Percentiles rank a stretch among this genome's conserved stretches.
Conservation (phyloP, 2,888 invertebrate species). For the Ophion obscuratus region DNA sequence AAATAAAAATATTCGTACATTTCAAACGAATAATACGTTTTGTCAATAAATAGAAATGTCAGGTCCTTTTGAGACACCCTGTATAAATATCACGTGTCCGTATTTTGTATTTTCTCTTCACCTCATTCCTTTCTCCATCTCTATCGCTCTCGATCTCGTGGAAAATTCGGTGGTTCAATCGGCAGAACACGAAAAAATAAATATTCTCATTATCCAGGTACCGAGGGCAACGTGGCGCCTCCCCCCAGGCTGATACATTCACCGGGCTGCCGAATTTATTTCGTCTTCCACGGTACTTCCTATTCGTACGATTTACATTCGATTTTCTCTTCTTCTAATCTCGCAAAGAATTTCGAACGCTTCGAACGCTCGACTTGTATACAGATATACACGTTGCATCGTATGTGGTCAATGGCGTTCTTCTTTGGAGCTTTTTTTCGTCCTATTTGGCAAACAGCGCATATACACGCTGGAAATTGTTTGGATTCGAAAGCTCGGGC, state of each 20-base stretch:
- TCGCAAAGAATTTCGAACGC: too few species aligned
- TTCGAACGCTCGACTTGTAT: too few species aligned
- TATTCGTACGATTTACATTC: background rate
- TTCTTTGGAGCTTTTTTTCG: too few species aligned
- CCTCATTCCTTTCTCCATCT: background rate
- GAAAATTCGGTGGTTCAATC: conserved; percentile 59
- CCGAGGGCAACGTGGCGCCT: background rate
- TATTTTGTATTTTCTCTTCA: conserved; percentile 1
- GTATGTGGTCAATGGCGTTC: too few species aligned
- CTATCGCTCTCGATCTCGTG: background rate
- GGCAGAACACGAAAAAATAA: conserved; percentile 52
- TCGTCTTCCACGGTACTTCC: background rate
- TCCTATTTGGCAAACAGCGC: too few species aligned
- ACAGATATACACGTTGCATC: too few species aligned
- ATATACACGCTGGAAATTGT: too few species aligned
- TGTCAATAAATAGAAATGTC: too few species aligned
- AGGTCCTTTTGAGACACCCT: background rate
- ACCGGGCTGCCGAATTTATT: background rate
- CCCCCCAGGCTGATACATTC: background rate
- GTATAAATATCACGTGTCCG: conserved; percentile 20
- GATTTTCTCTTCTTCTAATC: too few species aligned
- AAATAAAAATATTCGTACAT: too few species aligned
- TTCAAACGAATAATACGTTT: too few species aligned
- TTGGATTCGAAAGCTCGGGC: too few species aligned
- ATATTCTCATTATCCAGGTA: conserved; percentile 48